These are phyloP conservation scores for Diarsia brunnea DNA, from an alignment of 2,888 invertebrate genomes.

Conservation along the genomic window DNA sequence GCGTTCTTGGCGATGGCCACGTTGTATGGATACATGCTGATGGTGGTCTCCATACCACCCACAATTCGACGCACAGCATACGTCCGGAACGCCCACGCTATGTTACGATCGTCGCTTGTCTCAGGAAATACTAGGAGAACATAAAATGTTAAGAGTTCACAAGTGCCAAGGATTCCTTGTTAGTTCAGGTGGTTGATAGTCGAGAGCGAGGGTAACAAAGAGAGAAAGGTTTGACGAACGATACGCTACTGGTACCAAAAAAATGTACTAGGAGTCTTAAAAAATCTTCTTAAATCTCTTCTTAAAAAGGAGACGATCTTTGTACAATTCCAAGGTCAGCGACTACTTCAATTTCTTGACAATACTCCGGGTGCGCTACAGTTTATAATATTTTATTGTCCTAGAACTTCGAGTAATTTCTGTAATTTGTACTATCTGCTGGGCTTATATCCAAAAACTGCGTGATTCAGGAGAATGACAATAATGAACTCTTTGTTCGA, in stretches of 20 bases:
- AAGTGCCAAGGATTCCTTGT: background rate
- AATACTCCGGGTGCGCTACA: too few relatives aligned
- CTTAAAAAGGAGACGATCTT: background rate
- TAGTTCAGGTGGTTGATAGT: background rate
- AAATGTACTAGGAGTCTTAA: background rate
- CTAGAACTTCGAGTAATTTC: background rate
- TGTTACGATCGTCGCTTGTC: conserved; percentile 73
- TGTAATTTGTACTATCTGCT: background rate
- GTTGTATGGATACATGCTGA: conserved; percentile 87
- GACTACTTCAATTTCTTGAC: background rate
- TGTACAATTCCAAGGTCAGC: background rate
- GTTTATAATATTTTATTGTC: background rate
- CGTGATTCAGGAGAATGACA: background rate
- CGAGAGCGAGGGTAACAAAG: background rate
- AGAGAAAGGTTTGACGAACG: background rate
- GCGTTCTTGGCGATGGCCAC: conserved; percentile 84
- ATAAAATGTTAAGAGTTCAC: conserved; percentile 23
- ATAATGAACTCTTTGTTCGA: background rate
- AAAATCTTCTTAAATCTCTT: background rate
- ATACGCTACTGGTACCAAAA: background rate
- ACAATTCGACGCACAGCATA: conserved; percentile 85
- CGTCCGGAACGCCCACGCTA: conserved; percentile 84
- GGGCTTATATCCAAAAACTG: background rate
- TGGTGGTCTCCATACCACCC: conserved; percentile 87
- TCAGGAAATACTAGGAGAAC: conserved; percentile 69